phyloP scores from a whole-genome alignment of 2,888 invertebrate species.

The Idaea dimidiata region DNA sequence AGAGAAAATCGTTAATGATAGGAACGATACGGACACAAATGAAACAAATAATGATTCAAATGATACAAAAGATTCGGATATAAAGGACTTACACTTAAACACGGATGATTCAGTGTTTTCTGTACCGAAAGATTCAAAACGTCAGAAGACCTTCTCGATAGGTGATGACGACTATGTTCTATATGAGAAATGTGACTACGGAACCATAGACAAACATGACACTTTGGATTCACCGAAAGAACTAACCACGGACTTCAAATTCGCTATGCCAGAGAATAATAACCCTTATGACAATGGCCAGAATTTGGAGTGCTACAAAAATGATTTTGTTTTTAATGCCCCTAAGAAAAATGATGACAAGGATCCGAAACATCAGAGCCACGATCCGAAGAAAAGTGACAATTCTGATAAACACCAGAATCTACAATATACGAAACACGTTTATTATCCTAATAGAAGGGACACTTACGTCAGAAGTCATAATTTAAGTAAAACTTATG shows the following conservation, averaged over 20 bases:
- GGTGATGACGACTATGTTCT: constrained; percentile 62
- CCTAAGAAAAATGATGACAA: not conserved
- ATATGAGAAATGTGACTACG: constrained; percentile 73
- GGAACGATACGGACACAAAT: constrained; percentile 40
- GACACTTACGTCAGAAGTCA: not conserved
- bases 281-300: not conserved
- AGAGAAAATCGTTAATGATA: constrained; percentile 61
- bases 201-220: constrained; percentile 59
- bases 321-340: constrained; percentile 18
- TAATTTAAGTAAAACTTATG: not conserved
- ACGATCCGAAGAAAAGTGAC: not conserved
- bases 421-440: not conserved
- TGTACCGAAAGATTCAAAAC: constrained; percentile 51
- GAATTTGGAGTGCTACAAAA: constrained; percentile 19
- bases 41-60: constrained; percentile 14
- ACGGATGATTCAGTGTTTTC: constrained; percentile 68
- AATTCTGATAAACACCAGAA: not conserved
- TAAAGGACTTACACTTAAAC: constrained; percentile 57
- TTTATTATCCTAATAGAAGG: not conserved
- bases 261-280: constrained; percentile 16
- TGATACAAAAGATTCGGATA: constrained; percentile 36
- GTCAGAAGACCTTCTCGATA: constrained; percentile 66
- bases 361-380: not conserved
- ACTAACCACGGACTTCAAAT: constrained; percentile 27
- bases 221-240: constrained; percentile 49